These are phyloP conservation scores for Poeciliopsis turneri DNA, from an alignment of 2,797 vertebrate genomes.

Conservation along the genomic window DNA sequence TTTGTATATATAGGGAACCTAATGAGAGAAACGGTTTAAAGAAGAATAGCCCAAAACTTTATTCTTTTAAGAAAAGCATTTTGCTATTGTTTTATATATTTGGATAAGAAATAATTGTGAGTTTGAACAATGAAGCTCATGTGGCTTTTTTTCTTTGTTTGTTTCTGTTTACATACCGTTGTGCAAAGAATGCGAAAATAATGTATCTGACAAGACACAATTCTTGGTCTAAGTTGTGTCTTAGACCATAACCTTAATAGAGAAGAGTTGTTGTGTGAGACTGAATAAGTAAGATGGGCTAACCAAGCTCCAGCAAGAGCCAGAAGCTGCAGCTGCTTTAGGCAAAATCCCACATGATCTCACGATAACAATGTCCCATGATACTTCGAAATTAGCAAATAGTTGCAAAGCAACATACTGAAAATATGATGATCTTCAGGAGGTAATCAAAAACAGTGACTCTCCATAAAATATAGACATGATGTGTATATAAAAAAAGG, in stretches of 20 bases:
- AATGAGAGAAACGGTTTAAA: neutral
- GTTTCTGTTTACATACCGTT: constrained; percentile 19
- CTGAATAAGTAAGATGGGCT: constrained; percentile 29
- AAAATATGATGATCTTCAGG: constrained; percentile 4
- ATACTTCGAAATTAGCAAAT: constrained; percentile 6
- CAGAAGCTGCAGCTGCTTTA: neutral
- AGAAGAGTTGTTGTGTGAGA: constrained; percentile 36
- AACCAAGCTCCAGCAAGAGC: neutral
- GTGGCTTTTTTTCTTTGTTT: constrained; percentile 5
- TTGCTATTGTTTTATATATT: constrained; percentile 15
- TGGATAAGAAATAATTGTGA: constrained; percentile 2
- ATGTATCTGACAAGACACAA: constrained; percentile 70
- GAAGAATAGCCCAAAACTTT: neutral
- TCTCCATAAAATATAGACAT: neutral
- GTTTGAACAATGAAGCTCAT: constrained; percentile 11
- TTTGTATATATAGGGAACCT: constrained; percentile 17
- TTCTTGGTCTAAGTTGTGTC: constrained; percentile 77
- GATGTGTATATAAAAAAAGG: neutral
- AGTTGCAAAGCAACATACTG: neutral
- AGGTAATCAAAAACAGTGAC: constrained; percentile 10
- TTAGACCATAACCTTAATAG: constrained; percentile 59
- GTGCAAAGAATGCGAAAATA: constrained; percentile 21
- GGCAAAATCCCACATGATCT: constrained; percentile 7
- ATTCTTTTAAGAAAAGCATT: constrained; percentile 6
- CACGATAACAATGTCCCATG: neutral